These are phyloP conservation scores for Pseudorectes ferrugineus DNA, from an alignment of 2,113 vertebrate species.

Conservation along the genomic window DNA sequence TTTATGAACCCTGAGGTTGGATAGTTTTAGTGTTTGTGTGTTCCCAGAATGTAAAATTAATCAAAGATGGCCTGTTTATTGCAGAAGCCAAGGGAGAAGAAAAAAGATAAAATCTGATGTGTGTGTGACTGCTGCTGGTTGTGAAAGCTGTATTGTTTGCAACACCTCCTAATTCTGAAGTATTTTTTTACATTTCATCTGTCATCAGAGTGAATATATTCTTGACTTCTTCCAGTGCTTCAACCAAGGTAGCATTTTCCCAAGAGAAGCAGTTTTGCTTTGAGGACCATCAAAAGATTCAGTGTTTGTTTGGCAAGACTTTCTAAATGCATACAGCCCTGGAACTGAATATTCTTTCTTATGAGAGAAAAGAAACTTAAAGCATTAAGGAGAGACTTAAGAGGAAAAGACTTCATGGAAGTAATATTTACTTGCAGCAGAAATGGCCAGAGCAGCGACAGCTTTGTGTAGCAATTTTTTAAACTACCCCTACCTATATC, in stretches of 20 bases:
- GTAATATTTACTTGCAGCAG: neutral
- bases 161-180: neutral
- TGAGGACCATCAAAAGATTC: neutral
- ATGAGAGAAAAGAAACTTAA: neutral
- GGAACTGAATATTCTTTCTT: neutral
- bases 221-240: neutral
- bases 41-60: neutral
- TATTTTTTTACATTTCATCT: conserved; percentile 2
- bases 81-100: neutral
- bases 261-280: neutral
- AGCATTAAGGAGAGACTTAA: neutral
- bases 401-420: neutral
- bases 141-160: neutral
- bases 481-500: neutral
- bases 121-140: neutral
- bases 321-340: neutral
- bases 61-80: neutral
- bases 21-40: neutral
- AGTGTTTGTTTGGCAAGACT: neutral
- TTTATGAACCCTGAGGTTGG: neutral
- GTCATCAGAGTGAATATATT: neutral
- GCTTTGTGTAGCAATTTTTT: neutral
- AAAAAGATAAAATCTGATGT: neutral
- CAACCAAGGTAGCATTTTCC: neutral
- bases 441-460: neutral